These are phyloP conservation scores for Macrotus californicus DNA, from an alignment of 2,113 vertebrate genomes.

Conservation along the genomic window DNA sequence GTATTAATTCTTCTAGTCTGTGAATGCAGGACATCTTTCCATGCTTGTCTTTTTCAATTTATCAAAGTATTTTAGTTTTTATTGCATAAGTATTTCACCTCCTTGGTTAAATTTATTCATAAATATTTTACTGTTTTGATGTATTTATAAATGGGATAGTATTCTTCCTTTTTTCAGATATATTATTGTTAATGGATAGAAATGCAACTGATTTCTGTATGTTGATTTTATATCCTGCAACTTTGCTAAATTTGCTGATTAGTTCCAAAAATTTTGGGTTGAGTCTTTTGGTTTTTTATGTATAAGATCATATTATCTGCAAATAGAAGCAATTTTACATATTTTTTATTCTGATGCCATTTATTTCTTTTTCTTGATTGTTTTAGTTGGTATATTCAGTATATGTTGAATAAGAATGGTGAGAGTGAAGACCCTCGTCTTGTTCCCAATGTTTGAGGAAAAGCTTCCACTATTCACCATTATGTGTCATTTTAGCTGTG, in stretches of 20 bases:
- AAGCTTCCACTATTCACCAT: not conserved
- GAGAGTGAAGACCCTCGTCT: not conserved
- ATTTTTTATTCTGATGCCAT: not conserved
- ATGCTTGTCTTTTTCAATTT: not conserved
- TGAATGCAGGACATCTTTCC: not conserved
- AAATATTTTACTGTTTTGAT: not conserved
- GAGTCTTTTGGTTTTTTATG: not conserved
- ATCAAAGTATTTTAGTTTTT: not conserved
- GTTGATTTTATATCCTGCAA: not conserved
- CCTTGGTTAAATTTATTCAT: not conserved
- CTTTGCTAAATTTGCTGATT: not conserved
- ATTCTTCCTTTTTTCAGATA: not conserved
- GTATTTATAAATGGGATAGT: not conserved
- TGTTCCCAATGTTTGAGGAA: not conserved
- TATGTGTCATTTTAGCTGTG: not conserved
- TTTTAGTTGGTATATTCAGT: not conserved
- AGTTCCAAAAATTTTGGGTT: not conserved
- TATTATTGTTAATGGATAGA: not conserved
- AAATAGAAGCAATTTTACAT: not conserved
- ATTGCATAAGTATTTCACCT: not conserved
- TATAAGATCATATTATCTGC: not conserved
- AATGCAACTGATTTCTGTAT: not conserved
- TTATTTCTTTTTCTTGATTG: not conserved
- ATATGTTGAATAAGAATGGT: not conserved
- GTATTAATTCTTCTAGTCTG: not conserved